Base-by-base conservation (phyloP, 2,888 invertebrate species). In the Napeogenes sylphis region DNA sequence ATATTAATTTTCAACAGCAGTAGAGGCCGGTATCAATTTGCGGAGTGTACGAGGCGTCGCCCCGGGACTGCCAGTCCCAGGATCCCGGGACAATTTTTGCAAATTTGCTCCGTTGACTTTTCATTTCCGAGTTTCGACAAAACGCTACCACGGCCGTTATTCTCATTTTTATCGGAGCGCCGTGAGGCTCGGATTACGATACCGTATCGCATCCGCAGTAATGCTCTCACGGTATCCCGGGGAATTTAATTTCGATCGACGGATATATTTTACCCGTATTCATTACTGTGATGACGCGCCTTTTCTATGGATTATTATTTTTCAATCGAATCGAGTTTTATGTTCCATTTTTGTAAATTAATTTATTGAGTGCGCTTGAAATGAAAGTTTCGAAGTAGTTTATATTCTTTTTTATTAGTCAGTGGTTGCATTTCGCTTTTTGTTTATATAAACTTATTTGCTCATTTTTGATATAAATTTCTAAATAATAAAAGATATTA, bases 81-180 rank as follows among this genome's bases (percentile, higher is more conserved):
- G 70, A 75, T 75, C 82, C 81, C 84, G 73, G 51, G 76, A 75
- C 83, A 84, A 82, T 85, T 82, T 84, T 80, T 75, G 72, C 77
- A 80, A 84, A 83, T 84, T 81, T 75, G 76, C 76, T 76, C 76
- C 70, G 81, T 81, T 79, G 78, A 77, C 74, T 78, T 77, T 79
- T 76, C 78, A 76, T 78, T 79, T 75, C 71, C 72, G 65, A 73
- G 55, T 61, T 61, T 59, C 75, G 64, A 56, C 61, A 53, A 30
- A 30, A 30, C 53, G 58, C 51, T 56, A 42, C 58, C 61, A 56
- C 60, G 46, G 47, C 55, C 61, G 61, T 61, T 64, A 61, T 58
- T 58, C 35, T 51, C 55, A 47, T 59, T 63, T 61, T 58, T 57
- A 53, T 57, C 38, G 58, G 35, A 38, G 55, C 33, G 45, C 55